phyloP scores from a whole-genome alignment of 2,888 invertebrate genomes.

The Orthosia gracilis region DNA sequence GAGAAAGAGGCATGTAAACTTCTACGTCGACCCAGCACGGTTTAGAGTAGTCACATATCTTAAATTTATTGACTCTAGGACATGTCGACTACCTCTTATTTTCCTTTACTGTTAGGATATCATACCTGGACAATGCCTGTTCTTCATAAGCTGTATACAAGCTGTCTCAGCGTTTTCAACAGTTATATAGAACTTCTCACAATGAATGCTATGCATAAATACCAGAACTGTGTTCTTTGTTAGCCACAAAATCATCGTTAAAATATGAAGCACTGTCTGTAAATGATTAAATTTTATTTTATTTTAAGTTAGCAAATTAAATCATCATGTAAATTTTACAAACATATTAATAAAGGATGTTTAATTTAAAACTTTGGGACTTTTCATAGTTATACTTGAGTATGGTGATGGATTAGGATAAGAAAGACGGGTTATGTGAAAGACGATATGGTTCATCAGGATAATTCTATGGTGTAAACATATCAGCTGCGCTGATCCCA shows the following conservation, averaged over 20 bases:
- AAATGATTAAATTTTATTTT: background rate
- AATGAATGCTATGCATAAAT: constrained; percentile 4
- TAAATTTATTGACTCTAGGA: background rate
- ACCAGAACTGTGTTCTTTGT: constrained; percentile 5
- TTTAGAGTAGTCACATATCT: background rate
- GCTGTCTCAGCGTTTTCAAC: background rate
- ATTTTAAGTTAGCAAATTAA: too few species aligned
- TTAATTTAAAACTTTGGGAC: too few species aligned
- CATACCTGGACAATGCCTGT: constrained; percentile 13
- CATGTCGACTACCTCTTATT: too few species aligned
- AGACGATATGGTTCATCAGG: too few species aligned
- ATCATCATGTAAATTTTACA: background rate
- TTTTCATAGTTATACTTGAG: too few species aligned
- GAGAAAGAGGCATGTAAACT: too few species aligned
- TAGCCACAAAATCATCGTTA: constrained; percentile 13
- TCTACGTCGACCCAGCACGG: too few species aligned
- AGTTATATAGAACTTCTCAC: constrained; percentile 26
- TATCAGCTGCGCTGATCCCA: background rate
- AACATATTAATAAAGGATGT: too few species aligned
- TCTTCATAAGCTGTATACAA: constrained; percentile 6
- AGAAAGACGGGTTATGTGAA: too few species aligned
- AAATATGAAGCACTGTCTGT: background rate
- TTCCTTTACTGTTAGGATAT: background rate
- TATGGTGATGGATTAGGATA: too few species aligned
- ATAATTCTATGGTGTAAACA: too few species aligned